phyloP scores from a whole-genome alignment of 2,797 vertebrate species.

The Champsocephalus gunnari region DNA sequence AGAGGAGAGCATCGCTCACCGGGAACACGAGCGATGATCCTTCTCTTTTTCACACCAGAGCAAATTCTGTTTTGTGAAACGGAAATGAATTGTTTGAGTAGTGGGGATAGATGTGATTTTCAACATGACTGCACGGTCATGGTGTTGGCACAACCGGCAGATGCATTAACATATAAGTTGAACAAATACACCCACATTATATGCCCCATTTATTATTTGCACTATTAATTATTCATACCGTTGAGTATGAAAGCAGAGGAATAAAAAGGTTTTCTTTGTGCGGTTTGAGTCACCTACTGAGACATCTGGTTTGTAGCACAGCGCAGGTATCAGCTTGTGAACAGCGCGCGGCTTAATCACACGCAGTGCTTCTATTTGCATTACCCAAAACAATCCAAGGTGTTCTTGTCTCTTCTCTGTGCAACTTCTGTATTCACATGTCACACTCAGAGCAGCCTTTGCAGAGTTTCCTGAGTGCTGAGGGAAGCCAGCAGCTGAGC shows the following conservation, averaged over 20 bases:
- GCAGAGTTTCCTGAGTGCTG: conserved; percentile 80
- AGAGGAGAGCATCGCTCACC: conserved; percentile 12
- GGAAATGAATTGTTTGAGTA: conserved; percentile 20
- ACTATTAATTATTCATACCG: conserved; percentile 8
- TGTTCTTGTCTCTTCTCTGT: conserved; percentile 66
- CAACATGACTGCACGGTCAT: neutral
- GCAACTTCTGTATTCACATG: conserved; percentile 78
- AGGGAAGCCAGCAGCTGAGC: conserved; percentile 85
- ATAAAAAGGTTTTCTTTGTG: neutral
- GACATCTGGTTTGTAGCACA: neutral
- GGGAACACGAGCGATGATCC: conserved; percentile 9
- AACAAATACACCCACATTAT: conserved; percentile 7
- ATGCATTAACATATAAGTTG: neutral
- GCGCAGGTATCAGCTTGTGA: neutral
- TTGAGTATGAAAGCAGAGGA: conserved; percentile 4
- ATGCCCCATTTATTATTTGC: neutral
- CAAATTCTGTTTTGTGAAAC: conserved; percentile 35
- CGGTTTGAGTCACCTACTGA: neutral
- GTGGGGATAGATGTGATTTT: conserved; percentile 6
- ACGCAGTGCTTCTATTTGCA: conserved; percentile 25
- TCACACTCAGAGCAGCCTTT: conserved; percentile 66
- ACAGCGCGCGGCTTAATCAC: neutral
- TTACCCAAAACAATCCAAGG: conserved; percentile 56
- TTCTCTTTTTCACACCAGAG: conserved; percentile 10
- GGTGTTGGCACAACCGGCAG: conserved; percentile 18